phyloP scores from a whole-genome alignment of 2,888 invertebrate genomes.

The Heteromurus nitidus region DNA sequence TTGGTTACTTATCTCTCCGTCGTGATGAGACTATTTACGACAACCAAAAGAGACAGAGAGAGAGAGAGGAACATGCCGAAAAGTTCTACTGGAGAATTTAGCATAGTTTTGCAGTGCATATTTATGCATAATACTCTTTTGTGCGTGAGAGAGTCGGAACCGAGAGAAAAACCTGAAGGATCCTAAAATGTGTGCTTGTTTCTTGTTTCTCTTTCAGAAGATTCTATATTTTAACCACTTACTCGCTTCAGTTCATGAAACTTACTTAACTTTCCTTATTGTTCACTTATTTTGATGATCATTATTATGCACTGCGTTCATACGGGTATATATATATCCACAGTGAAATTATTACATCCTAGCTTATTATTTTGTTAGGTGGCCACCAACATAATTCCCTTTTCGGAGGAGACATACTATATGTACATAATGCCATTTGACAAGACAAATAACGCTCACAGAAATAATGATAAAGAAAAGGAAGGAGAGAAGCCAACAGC shows the following conservation, averaged over 20 bases:
- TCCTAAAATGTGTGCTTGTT: neutral
- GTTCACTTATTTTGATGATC: constrained; percentile 38
- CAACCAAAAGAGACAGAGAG: no score
- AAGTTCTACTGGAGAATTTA: neutral
- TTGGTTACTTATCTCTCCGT: constrained; percentile 55
- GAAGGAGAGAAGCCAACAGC: constrained; percentile 26
- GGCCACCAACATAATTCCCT: no score
- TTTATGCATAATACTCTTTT: constrained; percentile 6
- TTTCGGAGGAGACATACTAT: no score
- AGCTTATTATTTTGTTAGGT: no score
- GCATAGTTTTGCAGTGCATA: neutral
- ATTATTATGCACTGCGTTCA: constrained; percentile 15
- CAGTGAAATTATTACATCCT: no score
- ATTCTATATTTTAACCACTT: constrained; percentile 10
- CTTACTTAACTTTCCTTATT: constrained; percentile 27
- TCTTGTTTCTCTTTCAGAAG: neutral
- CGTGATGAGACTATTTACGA: constrained; percentile 62
- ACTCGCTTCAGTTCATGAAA: constrained; percentile 26
- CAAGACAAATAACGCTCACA: constrained; percentile 31
- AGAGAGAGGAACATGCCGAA: constrained; percentile 4
- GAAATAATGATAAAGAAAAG: constrained; percentile 17
- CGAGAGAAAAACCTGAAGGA: no score
- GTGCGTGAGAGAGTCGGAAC: no score
- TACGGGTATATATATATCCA: no score
- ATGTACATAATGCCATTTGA: constrained; percentile 1